These are phyloP conservation scores for Zaprionus vittiger DNA, from an alignment of 1,140 invertebrate genomes.

Conservation along the genomic window DNA sequence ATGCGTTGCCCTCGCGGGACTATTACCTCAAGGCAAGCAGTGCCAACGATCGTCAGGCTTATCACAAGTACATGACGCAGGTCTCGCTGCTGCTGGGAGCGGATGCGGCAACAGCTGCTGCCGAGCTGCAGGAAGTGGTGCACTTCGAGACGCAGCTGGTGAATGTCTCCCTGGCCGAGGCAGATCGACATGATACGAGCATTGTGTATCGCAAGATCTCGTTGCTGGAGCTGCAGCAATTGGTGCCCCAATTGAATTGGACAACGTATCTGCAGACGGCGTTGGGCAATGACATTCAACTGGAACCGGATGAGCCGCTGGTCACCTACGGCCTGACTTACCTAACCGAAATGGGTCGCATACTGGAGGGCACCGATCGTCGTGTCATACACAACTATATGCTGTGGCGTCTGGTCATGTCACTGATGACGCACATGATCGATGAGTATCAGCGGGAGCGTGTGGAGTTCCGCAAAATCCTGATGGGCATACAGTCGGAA, in stretches of 20 bases:
- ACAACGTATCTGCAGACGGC: slow-evolving; percentile 90
- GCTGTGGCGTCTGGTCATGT: slow-evolving; percentile 91
- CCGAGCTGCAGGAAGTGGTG: slow-evolving; percentile 89
- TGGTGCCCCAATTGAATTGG: slow-evolving; percentile 93
- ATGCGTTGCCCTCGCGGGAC: slow-evolving; percentile 92
- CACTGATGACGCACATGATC: slow-evolving; percentile 92
- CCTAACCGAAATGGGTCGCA: slow-evolving; percentile 90
- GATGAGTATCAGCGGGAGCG: slow-evolving; percentile 90
- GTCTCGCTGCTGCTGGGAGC: slow-evolving; percentile 91
- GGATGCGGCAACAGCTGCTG: slow-evolving; percentile 86
- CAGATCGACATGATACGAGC: slow-evolving; percentile 93
- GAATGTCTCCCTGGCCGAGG: slow-evolving; percentile 91
- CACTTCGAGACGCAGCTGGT: slow-evolving; percentile 91
- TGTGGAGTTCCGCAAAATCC: slow-evolving; percentile 92
- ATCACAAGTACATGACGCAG: slow-evolving; percentile 91
- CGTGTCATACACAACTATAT: slow-evolving; percentile 93
- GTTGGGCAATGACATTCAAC: slow-evolving; percentile 85
- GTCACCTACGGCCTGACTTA: slow-evolving; percentile 93
- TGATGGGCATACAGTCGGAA: slow-evolving; percentile 91
- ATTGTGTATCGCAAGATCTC: slow-evolving; percentile 90
- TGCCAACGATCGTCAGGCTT: slow-evolving; percentile 88
- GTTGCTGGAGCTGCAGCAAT: slow-evolving; percentile 87
- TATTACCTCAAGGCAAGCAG: slow-evolving; percentile 91
- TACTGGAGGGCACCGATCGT: slow-evolving; percentile 88
- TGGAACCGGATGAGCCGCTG: slow-evolving; percentile 89